phyloP scores from a whole-genome alignment of 2,797 vertebrate species.

The Centroberyx gerrardi region DNA sequence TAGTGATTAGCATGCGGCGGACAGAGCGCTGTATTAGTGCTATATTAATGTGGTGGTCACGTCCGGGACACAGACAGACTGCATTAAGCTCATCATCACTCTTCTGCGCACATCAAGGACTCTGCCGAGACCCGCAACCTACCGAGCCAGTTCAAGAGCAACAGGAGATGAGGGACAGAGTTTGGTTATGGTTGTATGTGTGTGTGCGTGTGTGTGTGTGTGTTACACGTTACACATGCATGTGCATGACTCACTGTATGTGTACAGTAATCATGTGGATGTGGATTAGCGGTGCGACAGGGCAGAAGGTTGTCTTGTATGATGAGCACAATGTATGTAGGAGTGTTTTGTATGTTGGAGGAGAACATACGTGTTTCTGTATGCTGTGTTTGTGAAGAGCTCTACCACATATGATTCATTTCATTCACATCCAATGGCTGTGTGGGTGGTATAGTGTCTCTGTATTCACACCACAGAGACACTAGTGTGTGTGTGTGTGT shows the following conservation, averaged over 20 bases:
- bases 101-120: slow-evolving; percentile 79
- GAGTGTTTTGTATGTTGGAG: slow-evolving; percentile 42
- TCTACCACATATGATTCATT: slow-evolving; percentile 67
- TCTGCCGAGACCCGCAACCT: slow-evolving; percentile 65
- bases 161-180: slow-evolving; percentile 52
- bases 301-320: slow-evolving; percentile 1
- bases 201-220: neutral
- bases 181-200: slow-evolving; percentile 13
- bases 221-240: neutral
- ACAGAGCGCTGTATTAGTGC: slow-evolving; percentile 74
- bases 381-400: slow-evolving; percentile 40
- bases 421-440: slow-evolving; percentile 66
- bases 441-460: slow-evolving; percentile 64
- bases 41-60: slow-evolving; percentile 83
- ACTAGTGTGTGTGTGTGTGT: slow-evolving; percentile 47
- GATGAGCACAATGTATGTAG: slow-evolving; percentile 29
- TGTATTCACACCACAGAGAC: slow-evolving; percentile 56
- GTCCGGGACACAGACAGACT: slow-evolving; percentile 80
- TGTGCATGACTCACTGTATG: no score
- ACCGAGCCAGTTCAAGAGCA: slow-evolving; percentile 62
- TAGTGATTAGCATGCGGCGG: slow-evolving; percentile 79
- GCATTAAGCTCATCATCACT: slow-evolving; percentile 82
- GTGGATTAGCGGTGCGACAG: slow-evolving; percentile 2
- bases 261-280: neutral
- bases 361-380: slow-evolving; percentile 52